These are phyloP conservation scores for Rhorus exstirpatorius DNA, from an alignment of 2,888 invertebrate genomes.

Conservation along the genomic window DNA sequence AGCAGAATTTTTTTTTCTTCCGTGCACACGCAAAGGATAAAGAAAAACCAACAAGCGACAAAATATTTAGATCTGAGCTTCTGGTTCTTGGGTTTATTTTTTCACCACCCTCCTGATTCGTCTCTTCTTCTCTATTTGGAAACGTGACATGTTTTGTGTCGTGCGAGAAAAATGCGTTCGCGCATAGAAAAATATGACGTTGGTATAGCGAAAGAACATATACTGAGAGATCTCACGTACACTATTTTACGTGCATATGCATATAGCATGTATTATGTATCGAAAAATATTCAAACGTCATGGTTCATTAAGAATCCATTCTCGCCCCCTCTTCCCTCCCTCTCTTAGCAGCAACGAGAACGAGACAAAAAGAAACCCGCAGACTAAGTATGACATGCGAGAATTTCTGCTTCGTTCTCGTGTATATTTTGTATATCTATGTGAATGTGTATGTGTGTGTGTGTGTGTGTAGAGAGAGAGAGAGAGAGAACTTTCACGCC, in stretches of 20 bases:
- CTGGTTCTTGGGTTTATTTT: constrained; percentile 14
- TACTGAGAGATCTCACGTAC: neutral
- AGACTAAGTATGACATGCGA: constrained; percentile 68
- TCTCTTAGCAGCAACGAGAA: constrained; percentile 32
- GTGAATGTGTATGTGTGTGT: neutral
- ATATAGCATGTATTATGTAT: constrained; percentile 4
- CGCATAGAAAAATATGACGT: constrained; percentile 23
- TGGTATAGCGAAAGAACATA: constrained; percentile 1
- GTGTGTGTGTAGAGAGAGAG: no score
- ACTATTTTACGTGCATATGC: neutral
- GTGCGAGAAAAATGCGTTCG: constrained; percentile 25
- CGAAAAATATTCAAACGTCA: constrained; percentile 70
- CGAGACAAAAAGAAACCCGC: constrained; percentile 39
- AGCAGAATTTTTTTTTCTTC: neutral
- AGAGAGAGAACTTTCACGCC: constrained; percentile 38
- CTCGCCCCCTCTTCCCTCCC: constrained; percentile 24
- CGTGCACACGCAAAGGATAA: neutral
- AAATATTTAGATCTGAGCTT: constrained; percentile 31
- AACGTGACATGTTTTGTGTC: constrained; percentile 34
- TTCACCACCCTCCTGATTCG: neutral
- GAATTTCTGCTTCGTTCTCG: constrained; percentile 60
- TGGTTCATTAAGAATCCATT: constrained; percentile 75
- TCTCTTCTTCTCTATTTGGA: constrained; percentile 23
- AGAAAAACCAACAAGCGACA: neutral
- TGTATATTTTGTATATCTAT: neutral